phyloP scores from a whole-genome alignment of 2,888 invertebrate genomes.

The Unio pictorum region DNA sequence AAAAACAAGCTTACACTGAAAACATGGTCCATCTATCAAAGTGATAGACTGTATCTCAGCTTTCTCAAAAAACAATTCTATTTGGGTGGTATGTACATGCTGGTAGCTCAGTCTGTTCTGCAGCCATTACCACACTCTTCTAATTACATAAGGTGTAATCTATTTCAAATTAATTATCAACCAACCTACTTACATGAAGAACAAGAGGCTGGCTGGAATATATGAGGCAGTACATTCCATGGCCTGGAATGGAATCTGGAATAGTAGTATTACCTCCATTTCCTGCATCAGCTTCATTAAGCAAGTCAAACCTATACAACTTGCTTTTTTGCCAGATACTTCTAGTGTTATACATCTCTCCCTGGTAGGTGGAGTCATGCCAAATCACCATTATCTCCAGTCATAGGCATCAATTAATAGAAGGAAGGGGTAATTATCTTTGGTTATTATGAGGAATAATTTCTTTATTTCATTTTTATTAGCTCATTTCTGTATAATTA shows the following conservation, averaged over 20 bases:
- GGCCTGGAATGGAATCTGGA: neutral
- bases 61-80: too few relatives aligned
- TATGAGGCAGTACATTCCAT: slow-evolving; percentile 1
- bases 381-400: slow-evolving; percentile 38
- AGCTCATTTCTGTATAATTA: slow-evolving; percentile 20
- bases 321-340: slow-evolving; percentile 8
- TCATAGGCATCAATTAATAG: slow-evolving; percentile 41
- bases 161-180: slow-evolving; percentile 34
- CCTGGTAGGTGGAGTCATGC: slow-evolving; percentile 19
- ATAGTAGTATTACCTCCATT: slow-evolving; percentile 5
- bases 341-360: slow-evolving; percentile 4
- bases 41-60: too few relatives aligned
- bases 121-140: neutral
- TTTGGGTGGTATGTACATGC: too few relatives aligned
- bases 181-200: slow-evolving; percentile 5
- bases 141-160: slow-evolving; percentile 12
- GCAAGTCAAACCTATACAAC: slow-evolving; percentile 28
- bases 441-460: slow-evolving; percentile 28
- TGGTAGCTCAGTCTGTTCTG: too few relatives aligned
- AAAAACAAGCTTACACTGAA: too few relatives aligned
- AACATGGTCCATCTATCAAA: too few relatives aligned
- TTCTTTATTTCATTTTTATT: slow-evolving; percentile 34
- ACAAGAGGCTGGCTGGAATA: slow-evolving; percentile 7
- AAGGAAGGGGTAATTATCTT: slow-evolving; percentile 30
- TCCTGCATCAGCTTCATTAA: slow-evolving; percentile 27